Base-by-base conservation (phyloP, 1,140 invertebrate genomes). In the Drosophila ananassae region DNA sequence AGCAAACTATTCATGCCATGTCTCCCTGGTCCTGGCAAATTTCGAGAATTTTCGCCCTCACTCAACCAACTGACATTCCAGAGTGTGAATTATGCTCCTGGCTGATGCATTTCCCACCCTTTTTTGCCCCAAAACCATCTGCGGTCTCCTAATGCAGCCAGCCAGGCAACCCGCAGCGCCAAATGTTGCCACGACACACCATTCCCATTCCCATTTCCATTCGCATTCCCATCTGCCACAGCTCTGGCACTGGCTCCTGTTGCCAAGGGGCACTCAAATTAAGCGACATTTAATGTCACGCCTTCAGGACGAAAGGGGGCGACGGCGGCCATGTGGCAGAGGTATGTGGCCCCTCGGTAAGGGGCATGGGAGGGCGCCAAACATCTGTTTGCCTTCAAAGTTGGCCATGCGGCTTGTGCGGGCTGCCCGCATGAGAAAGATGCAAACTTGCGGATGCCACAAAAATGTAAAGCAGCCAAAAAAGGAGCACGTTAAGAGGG, bases 241-340 rank as follows among this genome's bases (percentile, higher is more conserved):
- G 39, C 44, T 37, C 44, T 37, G 71, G 28, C 73, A 34, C 68
- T 54, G 67, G 67, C 68, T 61, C 57, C 55, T 46, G 67, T 48
- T 63, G 72, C 72, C 71, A 66, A 64, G 61, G 47, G 73, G 73
- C 73, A 77, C 73, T 77, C 73, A 76, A 77, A 76, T 77, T 76
- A 77, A 77, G 73, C 73, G 73, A 76, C 73, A 77, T 77, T 77
- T 77, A 77, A 77, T 77, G 62, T 77, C 73, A 68, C 60, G 59
- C 47, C 25, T 59, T 48, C 32, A 41, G 41, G 37, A 50, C 37
- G 56, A 30, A 32, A 21, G 28, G 46, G 17, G 12, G 30, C n/a
- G 32, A 41, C 17, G 17, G 1, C 17, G 17, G 17, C 17, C 17
- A 17, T 17, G 17, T 17, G 24, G 7, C 39, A 50, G 30, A 53